These are phyloP conservation scores for Cartodere bifasciata DNA, from an alignment of 2,888 invertebrate species.

Conservation along the genomic window DNA sequence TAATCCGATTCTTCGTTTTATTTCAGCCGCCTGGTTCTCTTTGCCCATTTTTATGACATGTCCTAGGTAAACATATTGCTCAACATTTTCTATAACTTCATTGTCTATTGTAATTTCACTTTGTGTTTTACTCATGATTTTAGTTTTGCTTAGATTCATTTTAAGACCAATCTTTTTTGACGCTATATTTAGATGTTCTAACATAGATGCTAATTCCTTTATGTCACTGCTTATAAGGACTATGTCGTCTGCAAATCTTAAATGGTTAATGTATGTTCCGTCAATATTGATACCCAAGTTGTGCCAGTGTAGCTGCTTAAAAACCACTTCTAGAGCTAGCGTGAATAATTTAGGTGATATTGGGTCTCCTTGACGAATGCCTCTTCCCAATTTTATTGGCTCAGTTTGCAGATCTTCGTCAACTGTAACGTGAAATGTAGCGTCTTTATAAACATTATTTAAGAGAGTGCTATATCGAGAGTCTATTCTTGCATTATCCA, in stretches of 20 bases:
- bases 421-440: slow-evolving; percentile 5
- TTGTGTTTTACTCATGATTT: slow-evolving; percentile 4
- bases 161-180: slow-evolving; percentile 5
- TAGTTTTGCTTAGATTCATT: slow-evolving; percentile 6
- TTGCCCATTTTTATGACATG: slow-evolving; percentile 9
- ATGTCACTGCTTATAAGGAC: slow-evolving; percentile 3
- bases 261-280: slow-evolving; percentile 4
- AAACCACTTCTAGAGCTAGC: slow-evolving; percentile 3
- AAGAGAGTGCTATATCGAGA: slow-evolving; percentile 5
- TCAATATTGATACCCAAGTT: slow-evolving; percentile 6
- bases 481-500: slow-evolving; percentile 5
- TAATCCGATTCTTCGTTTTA: slow-evolving; percentile 10
- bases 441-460: slow-evolving; percentile 3
- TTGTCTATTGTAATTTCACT: slow-evolving; percentile 1
- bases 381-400: slow-evolving; percentile 6
- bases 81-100: slow-evolving; percentile 2
- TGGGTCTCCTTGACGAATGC: slow-evolving; percentile 24
- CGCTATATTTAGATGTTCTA: slow-evolving; percentile 2
- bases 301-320: slow-evolving; percentile 5
- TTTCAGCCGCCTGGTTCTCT: slow-evolving; percentile 11
- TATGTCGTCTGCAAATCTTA: slow-evolving; percentile 5
- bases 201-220: slow-evolving; percentile 3
- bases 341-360: slow-evolving; percentile 21
- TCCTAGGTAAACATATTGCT: slow-evolving; percentile 8
- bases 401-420: slow-evolving; percentile 2